Conservation (phyloP, 1,140 invertebrate species). For the Psix sp. region DNA sequence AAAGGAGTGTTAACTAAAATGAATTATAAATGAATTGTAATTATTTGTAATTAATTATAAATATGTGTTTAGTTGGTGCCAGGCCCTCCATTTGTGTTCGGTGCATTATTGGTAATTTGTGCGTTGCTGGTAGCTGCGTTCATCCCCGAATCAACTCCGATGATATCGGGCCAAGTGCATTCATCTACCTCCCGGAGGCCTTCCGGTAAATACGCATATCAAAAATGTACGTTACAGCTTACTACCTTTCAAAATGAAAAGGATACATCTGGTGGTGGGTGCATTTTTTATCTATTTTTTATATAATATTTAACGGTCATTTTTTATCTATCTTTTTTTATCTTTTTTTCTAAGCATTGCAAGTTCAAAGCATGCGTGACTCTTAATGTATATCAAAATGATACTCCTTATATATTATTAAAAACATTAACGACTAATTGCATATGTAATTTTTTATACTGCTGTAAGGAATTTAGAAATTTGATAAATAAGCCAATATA, state of each 20-base stretch:
- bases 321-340: conserved; percentile 20
- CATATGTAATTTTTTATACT: too few relatives aligned
- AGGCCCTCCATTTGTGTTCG: conserved; percentile 99
- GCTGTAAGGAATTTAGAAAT: too few relatives aligned
- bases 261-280: conserved; percentile 74
- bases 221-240: conserved; percentile 78
- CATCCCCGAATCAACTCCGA: conserved; percentile 86
- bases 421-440: too few relatives aligned
- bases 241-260: conserved; percentile 72
- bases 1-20: too few relatives aligned
- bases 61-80: conserved; percentile 84
- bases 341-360: not conserved
- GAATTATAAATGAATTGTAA: too few relatives aligned
- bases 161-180: conserved; percentile 73
- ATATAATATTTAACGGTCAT: conserved; percentile 8
- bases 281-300: conserved; percentile 58
- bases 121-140: conserved; percentile 95
- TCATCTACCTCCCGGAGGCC: conserved; percentile 76
- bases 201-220: conserved; percentile 78
- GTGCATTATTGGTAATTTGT: conserved; percentile 96
- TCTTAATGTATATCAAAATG: too few relatives aligned
- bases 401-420: too few relatives aligned
- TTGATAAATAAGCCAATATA: too few relatives aligned
- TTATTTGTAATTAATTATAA: too few relatives aligned
- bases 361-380: too few relatives aligned